Evolutionary conservation across 2,797 vertebrate species (phyloP), one percentile per base, ranked within the genome.

Genomic region (Pseudomugil tenellus): DNA sequence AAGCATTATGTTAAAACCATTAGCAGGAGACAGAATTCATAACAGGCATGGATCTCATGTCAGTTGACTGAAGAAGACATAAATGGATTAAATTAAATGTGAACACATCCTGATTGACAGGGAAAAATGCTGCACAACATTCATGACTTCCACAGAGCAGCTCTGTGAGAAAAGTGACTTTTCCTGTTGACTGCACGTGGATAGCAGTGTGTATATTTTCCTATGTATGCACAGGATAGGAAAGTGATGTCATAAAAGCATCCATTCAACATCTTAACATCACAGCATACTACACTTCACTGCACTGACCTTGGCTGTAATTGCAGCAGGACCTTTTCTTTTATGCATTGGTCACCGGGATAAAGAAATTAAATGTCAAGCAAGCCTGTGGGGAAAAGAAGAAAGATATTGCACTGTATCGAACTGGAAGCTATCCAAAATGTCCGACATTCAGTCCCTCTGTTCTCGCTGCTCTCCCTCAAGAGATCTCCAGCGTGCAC

Each of bases 361-460:
- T 81, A 62, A 81, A 90, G 74, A 87, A 89, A 88, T 89, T 48
- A 90, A 91, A 91, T 91, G 88, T 90, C 90, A 92, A 64, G 68
- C 67, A 35, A 76, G 81, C 84, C 81, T 43, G 66, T 82, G 76
- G 76, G 77, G 66, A 23, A 59, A 73, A 73, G 81, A 77, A 68
- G 60, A 59, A 66, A 85, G 70, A 75, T 69, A 77, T 70, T 75
- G 65, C 58, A 67, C 67, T 80, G 68, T 77, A 86, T 77, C 66
- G 35, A 61, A 72, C 57, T 87, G 86, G 83, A 87, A 72, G 46
- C 70, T 23, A 9, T 75, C 74, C 86, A 89, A 86, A 79, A 77
- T 79, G 66, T 85, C 80, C 31, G 28, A 71, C 74, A 78, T 80
- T 70, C 71, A 72, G 65, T 75, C 35, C 58, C 48, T 67, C 67